Evolutionary conservation across 2,888 invertebrate genomes (phyloP).

Genomic region (Margaritifera margaritifera): DNA sequence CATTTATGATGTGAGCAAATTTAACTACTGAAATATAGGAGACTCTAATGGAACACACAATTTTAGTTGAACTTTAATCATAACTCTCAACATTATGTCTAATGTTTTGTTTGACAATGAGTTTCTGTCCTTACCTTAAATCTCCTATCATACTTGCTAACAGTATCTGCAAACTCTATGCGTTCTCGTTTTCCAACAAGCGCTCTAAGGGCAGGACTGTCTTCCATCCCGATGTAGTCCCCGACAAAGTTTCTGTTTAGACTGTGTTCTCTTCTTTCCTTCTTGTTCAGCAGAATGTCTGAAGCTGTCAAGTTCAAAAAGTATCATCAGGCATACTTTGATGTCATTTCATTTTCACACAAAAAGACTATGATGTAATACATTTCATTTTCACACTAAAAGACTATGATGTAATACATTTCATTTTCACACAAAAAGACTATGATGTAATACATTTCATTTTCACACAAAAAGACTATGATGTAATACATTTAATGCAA

Average conservation of each 20-base stretch:
- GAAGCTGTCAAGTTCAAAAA: conserved; percentile 69
- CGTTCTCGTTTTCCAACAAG: conserved; percentile 79
- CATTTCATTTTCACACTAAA: too few species aligned
- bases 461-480: too few species aligned
- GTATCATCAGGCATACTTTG: background rate
- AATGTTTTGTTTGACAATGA: too few species aligned
- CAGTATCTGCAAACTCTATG: conserved; percentile 80
- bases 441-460: too few species aligned
- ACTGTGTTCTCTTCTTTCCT: conserved; percentile 79
- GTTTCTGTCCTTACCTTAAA: conserved; percentile 76
- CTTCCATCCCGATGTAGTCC: conserved; percentile 81
- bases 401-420: background rate
- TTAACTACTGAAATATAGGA: too few species aligned
- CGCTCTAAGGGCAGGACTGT: conserved; percentile 76
- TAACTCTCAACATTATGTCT: too few species aligned
- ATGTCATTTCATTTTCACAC: background rate
- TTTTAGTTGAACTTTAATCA: too few species aligned
- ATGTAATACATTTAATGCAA: too few species aligned
- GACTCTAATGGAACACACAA: too few species aligned
- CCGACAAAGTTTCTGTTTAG: conserved; percentile 81
- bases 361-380: background rate
- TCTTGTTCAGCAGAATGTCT: conserved; percentile 76
- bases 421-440: too few species aligned
- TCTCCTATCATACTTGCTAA: conserved; percentile 80
- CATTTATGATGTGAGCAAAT: too few species aligned